Evolutionary conservation across 2,797 vertebrate species (phyloP), one percentile per base, ranked within the genome.

Genomic region (Rhynchonycteris naso): DNA sequence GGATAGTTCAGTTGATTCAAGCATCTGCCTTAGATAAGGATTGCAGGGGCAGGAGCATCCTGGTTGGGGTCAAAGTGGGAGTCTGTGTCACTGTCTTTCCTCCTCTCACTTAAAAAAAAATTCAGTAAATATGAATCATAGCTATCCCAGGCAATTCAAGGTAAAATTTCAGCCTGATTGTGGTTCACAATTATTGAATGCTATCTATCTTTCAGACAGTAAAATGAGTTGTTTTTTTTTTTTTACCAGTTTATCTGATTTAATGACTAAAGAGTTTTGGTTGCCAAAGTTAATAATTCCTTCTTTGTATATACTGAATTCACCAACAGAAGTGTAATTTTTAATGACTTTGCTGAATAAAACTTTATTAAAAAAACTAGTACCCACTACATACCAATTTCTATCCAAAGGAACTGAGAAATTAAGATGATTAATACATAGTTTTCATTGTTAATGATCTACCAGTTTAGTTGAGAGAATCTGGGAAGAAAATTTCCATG

Each of bases 241-340:
- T 3, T 82, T 88, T 78, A 84, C 63, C 24, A 35, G 54, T 79
- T n/a, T 61, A 12, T 74, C 30, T 90, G 33, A 90, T 72, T 71
- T 81, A 88, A 78, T 81, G 63, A 93, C 26, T 76, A 38, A 38
- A 38, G 13, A 16, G 1, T 63, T 80, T 88, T 78, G 28, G 11
- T 79, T 95, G 18, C 13, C 19, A 69, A 35, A 24, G 66, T 47
- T 84, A 83, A 16, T 65, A 71, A 65, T 88, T 86, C 33, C 81
- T 96, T 94, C 58, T 66, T 88, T 76, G 22, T 63, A 58, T 50
- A 35, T 78, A 56, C 13, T 74, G 33, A 84, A 92, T 87, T 75
- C 54, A 61, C 10, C 89, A 7, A 92, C 74, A 72, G 56, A 83
- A 52, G 54, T 76, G 58, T 69, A 78, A 56, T 84, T 97, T 97